Conservation (phyloP, 2,888 invertebrate genomes). For the Opisthograptis luteolata region DNA sequence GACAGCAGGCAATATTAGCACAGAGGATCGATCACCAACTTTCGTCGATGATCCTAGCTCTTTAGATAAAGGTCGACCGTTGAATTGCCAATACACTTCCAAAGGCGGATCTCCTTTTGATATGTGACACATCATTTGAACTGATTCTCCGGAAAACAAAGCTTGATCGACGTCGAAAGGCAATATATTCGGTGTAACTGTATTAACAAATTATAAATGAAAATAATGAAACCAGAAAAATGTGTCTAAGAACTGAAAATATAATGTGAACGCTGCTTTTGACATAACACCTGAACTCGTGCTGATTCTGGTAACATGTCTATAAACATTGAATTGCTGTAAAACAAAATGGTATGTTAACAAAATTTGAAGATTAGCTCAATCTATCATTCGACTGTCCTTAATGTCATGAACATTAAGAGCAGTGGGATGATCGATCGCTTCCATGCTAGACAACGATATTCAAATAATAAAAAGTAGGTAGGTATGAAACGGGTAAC, state of each 20-base stretch:
- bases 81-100: slow-evolving; percentile 86
- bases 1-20: slow-evolving; percentile 79
- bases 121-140: slow-evolving; percentile 86
- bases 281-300: slow-evolving; percentile 67
- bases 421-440: too few relatives aligned
- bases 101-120: slow-evolving; percentile 88
- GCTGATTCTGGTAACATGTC: slow-evolving; percentile 66
- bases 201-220: slow-evolving; percentile 44
- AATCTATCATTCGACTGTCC: too few relatives aligned
- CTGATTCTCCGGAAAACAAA: slow-evolving; percentile 85
- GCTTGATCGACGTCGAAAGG: slow-evolving; percentile 87
- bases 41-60: slow-evolving; percentile 78
- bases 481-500: too few relatives aligned
- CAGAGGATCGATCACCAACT: slow-evolving; percentile 74
- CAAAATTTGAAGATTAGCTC: slow-evolving; percentile 49
- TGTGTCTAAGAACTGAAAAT: slow-evolving; percentile 41
- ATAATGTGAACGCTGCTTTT: slow-evolving; percentile 58
- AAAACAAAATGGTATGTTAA: slow-evolving; percentile 34
- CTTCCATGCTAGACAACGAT: too few relatives aligned
- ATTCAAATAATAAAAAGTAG: too few relatives aligned
- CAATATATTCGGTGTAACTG: slow-evolving; percentile 85
- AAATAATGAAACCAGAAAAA: slow-evolving; percentile 45
- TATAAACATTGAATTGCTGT: slow-evolving; percentile 54
- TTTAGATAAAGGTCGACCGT: slow-evolving; percentile 73
- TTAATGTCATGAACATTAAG: too few relatives aligned